phyloP scores from a whole-genome alignment of 1,140 invertebrate genomes.

The Prorops nasuta region DNA sequence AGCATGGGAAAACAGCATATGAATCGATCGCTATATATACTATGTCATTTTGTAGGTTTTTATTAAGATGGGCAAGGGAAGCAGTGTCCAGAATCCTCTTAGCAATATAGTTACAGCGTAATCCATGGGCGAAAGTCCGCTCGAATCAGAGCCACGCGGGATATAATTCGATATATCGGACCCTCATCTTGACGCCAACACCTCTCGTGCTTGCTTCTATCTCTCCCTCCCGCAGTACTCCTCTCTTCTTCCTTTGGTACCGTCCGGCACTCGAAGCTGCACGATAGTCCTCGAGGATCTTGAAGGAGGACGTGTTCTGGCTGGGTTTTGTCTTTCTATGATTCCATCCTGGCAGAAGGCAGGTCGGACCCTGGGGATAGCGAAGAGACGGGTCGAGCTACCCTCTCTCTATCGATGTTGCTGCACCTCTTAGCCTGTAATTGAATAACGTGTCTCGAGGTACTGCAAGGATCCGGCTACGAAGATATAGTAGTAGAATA shows the following conservation, averaged over 20 bases:
- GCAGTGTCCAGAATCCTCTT: constrained; percentile 27
- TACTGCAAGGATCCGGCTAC: constrained; percentile 33
- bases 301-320: constrained; percentile 3
- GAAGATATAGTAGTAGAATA: constrained; percentile 26
- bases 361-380: constrained; percentile 21
- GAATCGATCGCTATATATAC: too few relatives aligned
- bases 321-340: constrained; percentile 42
- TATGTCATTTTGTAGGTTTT: too few relatives aligned
- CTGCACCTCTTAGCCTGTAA: constrained; percentile 43
- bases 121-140: constrained; percentile 36
- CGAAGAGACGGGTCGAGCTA: constrained; percentile 25
- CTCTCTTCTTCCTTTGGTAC: neutral
- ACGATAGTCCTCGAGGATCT: constrained; percentile 3
- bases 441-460: constrained; percentile 45
- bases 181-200: constrained; percentile 27
- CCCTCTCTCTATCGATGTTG: constrained; percentile 32
- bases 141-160: constrained; percentile 36
- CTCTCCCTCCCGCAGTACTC: constrained; percentile 14
- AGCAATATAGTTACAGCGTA: constrained; percentile 34
- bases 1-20: too few relatives aligned
- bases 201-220: constrained; percentile 11
- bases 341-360: constrained; percentile 23
- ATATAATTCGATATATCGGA: constrained; percentile 48
- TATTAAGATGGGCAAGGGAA: too few relatives aligned
- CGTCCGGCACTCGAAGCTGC: neutral